Evolutionary conservation across 2,113 vertebrate genomes (phyloP), one percentile per base, ranked within the genome.

Genomic region (Callionymus lyra): DNA sequence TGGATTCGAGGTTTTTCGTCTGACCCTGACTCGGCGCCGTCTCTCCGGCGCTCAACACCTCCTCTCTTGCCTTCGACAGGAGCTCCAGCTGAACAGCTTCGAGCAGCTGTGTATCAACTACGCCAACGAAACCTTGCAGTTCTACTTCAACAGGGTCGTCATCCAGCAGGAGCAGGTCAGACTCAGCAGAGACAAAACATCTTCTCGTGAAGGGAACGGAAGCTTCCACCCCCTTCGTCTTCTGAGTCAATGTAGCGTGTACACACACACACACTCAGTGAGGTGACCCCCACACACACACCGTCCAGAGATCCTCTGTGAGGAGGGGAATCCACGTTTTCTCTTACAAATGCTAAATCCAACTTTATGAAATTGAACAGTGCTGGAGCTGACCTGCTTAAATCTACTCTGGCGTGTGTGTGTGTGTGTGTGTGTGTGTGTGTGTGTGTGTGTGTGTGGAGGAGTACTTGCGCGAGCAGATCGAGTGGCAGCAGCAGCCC

Each of bases 61-160:
- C 34, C 8, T 44, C 44, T 65, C 21, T 44, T 44, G 49, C 5
- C 16, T 38, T 17, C 48, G n/a, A 17, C 59, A 87, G 85, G 84
- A 83, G 41, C 74, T 87, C 34, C 67, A 73, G 34, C 76, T 85
- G 52, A 99, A 99, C 84, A 99, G 95, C 61, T 99, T 97, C 6
- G 95, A 99, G 75, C 95, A 99, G 70, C 81, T 99, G 10, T 99
- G 95, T 68, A 99, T 99, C 76, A 98, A 99, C 77, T 98, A 94
- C 0, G 90, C 95, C 45, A 99, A 98, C 0, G 95, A 99, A 78
- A 93, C 91, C 27, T 84, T 99, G 48, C 95, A 99, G 77, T 95
- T 85, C 78, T 94, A 90, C 72, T 98, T 94, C 80, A 91, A 91
- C 72, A 92, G 81, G 75, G 93, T 98, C 6, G 16, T 97, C 64